Percentiles rank a stretch among this genome's conserved stretches.
Evolutionary conservation across 2,113 vertebrate genomes (phyloP).

Genomic region (Caloenas nicobarica): DNA sequence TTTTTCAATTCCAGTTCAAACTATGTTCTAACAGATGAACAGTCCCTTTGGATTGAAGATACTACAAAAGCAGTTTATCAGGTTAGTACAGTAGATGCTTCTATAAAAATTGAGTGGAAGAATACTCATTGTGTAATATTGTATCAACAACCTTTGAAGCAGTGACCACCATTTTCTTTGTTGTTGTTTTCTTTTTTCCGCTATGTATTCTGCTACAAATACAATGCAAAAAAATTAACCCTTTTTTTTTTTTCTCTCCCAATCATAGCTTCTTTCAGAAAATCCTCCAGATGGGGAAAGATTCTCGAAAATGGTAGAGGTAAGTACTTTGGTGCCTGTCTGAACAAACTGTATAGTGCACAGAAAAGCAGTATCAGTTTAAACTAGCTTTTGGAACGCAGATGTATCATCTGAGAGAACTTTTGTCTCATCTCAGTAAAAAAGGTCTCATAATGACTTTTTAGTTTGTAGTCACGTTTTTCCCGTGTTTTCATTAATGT

Average conservation of each 20-base stretch:
- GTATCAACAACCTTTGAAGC: not conserved
- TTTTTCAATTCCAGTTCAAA: slow-evolving; percentile 81
- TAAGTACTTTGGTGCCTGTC: slow-evolving; percentile 61
- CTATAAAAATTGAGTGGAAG: not conserved
- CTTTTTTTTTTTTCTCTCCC: not conserved
- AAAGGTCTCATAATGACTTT: not conserved
- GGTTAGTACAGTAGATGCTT: slow-evolving; percentile 77
- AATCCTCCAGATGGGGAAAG: slow-evolving; percentile 94
- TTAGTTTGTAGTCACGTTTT: not conserved
- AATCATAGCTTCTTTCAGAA: slow-evolving; percentile 90
- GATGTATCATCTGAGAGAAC: not conserved
- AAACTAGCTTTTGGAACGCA: not conserved
- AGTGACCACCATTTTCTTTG: not conserved
- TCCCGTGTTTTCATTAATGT: not conserved
- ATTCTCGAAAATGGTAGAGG: slow-evolving; percentile 95
- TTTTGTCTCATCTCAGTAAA: not conserved
- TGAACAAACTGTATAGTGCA: not conserved
- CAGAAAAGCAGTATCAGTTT: not conserved
- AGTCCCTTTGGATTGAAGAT: slow-evolving; percentile 95
- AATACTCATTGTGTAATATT: not conserved
- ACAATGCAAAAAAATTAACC: not conserved
- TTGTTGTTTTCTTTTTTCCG: not conserved
- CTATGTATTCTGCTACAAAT: not conserved
- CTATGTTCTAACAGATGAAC: slow-evolving; percentile 92
- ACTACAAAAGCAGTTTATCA: slow-evolving; percentile 95